Conservation (phyloP, 2,888 invertebrate genomes). For the Lomographa bimaculata region DNA sequence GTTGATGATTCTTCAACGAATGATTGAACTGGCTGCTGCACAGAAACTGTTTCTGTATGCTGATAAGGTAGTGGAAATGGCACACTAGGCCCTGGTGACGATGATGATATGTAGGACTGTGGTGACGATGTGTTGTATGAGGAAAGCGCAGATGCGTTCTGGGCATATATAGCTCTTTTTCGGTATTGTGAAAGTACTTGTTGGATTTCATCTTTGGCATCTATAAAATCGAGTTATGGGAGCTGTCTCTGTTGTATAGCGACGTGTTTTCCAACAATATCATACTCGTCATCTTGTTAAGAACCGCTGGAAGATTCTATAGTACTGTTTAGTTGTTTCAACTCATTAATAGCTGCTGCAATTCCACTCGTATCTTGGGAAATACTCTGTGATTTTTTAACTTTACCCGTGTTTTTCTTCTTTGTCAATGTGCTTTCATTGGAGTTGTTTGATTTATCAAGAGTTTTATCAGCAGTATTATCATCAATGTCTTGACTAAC, state of each 20-base stretch:
- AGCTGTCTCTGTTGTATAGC: constrained; percentile 30
- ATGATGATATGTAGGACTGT: constrained; percentile 8
- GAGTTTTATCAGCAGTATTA: constrained; percentile 19
- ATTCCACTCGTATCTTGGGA: constrained; percentile 28
- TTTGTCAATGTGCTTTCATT: constrained; percentile 25
- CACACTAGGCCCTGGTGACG: constrained; percentile 5
- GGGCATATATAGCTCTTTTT: constrained; percentile 13
- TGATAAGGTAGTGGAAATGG: constrained; percentile 8
- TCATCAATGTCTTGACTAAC: constrained; percentile 25
- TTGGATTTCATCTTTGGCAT: constrained; percentile 31
- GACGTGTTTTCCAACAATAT: constrained; percentile 31
- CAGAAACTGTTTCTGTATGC: constrained; percentile 18
- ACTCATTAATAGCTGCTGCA: constrained; percentile 30
- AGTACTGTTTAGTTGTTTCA: constrained; percentile 30
- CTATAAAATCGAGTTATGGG: constrained; percentile 28
- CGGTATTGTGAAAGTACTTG: constrained; percentile 26
- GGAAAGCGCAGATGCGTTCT: constrained; percentile 23
- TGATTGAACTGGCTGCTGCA: constrained; percentile 22
- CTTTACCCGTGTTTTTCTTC: constrained; percentile 26
- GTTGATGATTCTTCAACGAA: not conserved
- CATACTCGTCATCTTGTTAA: constrained; percentile 28
- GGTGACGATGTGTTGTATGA: constrained; percentile 22
- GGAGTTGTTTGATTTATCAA: constrained; percentile 21
- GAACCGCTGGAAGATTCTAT: constrained; percentile 27
- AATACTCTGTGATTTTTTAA: constrained; percentile 30